Evolutionary conservation across 2,113 vertebrate species (phyloP), one percentile per base, ranked within the genome.

Genomic region (Pelobates fuscus): DNA sequence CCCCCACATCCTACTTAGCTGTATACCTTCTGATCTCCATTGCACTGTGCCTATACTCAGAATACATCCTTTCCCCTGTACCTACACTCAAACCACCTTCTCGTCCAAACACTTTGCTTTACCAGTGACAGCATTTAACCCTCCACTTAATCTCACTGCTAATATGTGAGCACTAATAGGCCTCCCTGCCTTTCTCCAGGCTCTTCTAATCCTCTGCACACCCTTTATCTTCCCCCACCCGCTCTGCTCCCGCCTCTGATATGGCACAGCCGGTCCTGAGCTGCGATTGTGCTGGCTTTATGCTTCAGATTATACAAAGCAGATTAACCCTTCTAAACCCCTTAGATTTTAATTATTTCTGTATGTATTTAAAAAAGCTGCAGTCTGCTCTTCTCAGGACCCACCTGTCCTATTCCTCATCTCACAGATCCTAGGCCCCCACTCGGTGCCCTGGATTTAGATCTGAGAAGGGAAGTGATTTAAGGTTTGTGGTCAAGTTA

Each of bases 341-440:
- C 90, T 94, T 93, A 94, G 89, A 94, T 92, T 96, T 95, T 95
- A 95, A 96, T 95, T 95, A 95, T 94, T 91, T 91, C 91, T 93
- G 89, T 94, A 93, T 93, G 92, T 92, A 92, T 92, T 92, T 94
- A 89, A 94, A 90, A 91, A 86, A 87, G 87, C 87, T 79, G 84
- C 87, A 88, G 85, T 91, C 89, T 90, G 89, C 88, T 89, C 70
- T 80, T 82, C 84, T 80, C 83, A 83, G 85, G 82, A 58, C 85
- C 88, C 85, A 86, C 88, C 84, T 90, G 88, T 82, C 86, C 81
- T 41, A 7, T 41, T 49, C 80, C 83, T 80, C 84, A 78, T 80
- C 70, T 67, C 84, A 82, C 86, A 82, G 89, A 91, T 85, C 86
- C 89, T 86, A 84, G 27, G 41, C 21, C 65, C 73, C 65, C 55